phyloP scores from a whole-genome alignment of 2,113 vertebrate species.

The Brachypodius melanocephalos region DNA sequence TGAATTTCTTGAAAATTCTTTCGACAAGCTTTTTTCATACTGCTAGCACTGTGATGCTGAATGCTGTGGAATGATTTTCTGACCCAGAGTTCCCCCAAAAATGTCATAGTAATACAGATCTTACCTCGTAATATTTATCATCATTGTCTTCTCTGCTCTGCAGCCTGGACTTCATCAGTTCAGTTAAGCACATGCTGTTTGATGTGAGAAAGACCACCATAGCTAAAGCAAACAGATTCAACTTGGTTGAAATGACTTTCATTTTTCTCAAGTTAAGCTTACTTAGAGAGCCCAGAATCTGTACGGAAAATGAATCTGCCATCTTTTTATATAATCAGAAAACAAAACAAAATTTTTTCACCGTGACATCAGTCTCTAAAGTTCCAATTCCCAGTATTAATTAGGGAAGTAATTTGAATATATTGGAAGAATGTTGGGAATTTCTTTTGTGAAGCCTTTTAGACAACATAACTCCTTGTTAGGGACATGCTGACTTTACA shows the following conservation, averaged over 20 bases:
- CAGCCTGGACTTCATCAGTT: slow-evolving; percentile 26
- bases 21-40: background rate
- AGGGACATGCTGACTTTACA: slow-evolving; percentile 45
- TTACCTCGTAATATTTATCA: slow-evolving; percentile 66
- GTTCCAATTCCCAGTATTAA: slow-evolving; percentile 56
- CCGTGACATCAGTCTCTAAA: slow-evolving; percentile 46
- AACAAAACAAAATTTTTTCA: slow-evolving; percentile 34
- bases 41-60: background rate
- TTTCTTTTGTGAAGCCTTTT: slow-evolving; percentile 52
- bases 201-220: slow-evolving; percentile 55
- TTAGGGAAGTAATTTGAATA: slow-evolving; percentile 51
- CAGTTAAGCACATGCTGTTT: slow-evolving; percentile 48
- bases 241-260: slow-evolving; percentile 54
- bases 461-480: slow-evolving; percentile 27
- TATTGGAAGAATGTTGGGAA: slow-evolving; percentile 59
- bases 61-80: background rate
- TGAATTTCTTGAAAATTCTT: slow-evolving; percentile 2
- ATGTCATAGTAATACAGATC: background rate
- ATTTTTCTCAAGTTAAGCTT: slow-evolving; percentile 63
- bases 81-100: background rate
- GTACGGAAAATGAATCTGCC: background rate
- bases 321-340: slow-evolving; percentile 70
- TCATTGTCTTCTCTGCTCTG: slow-evolving; percentile 57
- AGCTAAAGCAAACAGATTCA: slow-evolving; percentile 61
- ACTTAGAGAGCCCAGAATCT: background rate